Evolutionary conservation across 1,140 invertebrate species (phyloP).

Genomic region (Panonychus citri): DNA sequence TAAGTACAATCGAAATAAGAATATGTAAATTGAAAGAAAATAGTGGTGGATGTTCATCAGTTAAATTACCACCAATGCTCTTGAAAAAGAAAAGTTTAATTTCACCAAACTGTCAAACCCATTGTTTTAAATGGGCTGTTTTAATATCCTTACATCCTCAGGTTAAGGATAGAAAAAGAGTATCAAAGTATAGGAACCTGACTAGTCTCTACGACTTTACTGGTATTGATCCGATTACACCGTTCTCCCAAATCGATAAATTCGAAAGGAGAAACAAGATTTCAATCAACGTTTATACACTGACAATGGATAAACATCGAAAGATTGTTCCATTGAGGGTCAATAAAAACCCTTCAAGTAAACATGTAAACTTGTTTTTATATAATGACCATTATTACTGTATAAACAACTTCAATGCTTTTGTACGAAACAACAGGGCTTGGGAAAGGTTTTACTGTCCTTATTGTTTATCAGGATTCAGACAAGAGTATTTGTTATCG

Average conservation of each 20-base stretch:
- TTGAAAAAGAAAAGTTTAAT: not conserved
- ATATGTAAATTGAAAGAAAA: not conserved
- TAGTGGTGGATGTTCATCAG: not conserved
- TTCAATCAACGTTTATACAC: slow-evolving; percentile 2
- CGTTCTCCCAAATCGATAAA: not conserved
- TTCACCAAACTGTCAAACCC: not conserved
- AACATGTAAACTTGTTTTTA: slow-evolving; percentile 5
- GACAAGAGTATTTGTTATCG: not conserved
- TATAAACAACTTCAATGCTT: not conserved
- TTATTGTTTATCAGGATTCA: not conserved
- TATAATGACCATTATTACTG: not conserved
- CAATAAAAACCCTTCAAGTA: not conserved
- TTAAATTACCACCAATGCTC: not conserved
- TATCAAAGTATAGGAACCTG: not conserved
- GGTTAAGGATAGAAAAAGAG: not conserved
- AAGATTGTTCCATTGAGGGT: not conserved
- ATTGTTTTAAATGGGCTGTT: slow-evolving; percentile 9
- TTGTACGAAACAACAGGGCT: not conserved
- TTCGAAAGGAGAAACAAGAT: slow-evolving; percentile 5
- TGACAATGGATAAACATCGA: not conserved
- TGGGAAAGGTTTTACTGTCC: not conserved
- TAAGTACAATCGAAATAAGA: not conserved
- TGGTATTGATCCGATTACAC: not conserved
- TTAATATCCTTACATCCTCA: not conserved
- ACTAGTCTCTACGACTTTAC: not conserved